Conservation (phyloP, 2,797 vertebrate genomes). For the Fistularia tabacaria region DNA sequence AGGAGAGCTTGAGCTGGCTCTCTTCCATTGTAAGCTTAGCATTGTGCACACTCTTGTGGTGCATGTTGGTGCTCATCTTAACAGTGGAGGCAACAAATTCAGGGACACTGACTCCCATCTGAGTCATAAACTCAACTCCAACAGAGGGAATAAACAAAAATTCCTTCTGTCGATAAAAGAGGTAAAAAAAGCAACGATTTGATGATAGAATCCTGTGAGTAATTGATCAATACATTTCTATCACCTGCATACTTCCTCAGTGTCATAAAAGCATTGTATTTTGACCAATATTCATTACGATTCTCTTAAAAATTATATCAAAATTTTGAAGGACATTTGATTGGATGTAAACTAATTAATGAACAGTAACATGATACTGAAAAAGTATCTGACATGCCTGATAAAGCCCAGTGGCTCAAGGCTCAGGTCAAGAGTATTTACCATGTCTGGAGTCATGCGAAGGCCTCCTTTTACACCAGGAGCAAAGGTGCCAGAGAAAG, state of each 20-base stretch:
- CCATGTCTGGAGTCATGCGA: slow-evolving; percentile 64
- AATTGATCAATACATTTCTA: neutral
- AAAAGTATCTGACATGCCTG: no score
- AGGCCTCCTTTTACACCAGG: slow-evolving; percentile 82
- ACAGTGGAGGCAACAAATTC: slow-evolving; percentile 80
- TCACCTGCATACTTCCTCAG: no score
- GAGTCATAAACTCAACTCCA: slow-evolving; percentile 84
- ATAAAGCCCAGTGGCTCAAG: no score
- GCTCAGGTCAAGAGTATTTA: slow-evolving; percentile 22
- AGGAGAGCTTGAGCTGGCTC: slow-evolving; percentile 79
- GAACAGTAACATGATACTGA: no score
- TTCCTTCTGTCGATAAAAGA: slow-evolving; percentile 58
- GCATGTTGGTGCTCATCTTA: slow-evolving; percentile 85
- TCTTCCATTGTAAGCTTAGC: slow-evolving; percentile 72
- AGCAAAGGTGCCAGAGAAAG: slow-evolving; percentile 81
- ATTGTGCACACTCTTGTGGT: slow-evolving; percentile 85
- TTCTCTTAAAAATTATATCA: no score
- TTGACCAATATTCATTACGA: neutral
- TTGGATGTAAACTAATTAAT: neutral
- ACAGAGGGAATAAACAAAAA: slow-evolving; percentile 80
- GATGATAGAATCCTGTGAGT: neutral
- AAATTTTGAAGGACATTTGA: neutral
- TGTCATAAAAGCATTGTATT: no score
- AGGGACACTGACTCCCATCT: slow-evolving; percentile 83
- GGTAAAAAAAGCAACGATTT: neutral